Conservation (phyloP, 2,888 invertebrate genomes). For the Caenorhabditis sp. region DNA sequence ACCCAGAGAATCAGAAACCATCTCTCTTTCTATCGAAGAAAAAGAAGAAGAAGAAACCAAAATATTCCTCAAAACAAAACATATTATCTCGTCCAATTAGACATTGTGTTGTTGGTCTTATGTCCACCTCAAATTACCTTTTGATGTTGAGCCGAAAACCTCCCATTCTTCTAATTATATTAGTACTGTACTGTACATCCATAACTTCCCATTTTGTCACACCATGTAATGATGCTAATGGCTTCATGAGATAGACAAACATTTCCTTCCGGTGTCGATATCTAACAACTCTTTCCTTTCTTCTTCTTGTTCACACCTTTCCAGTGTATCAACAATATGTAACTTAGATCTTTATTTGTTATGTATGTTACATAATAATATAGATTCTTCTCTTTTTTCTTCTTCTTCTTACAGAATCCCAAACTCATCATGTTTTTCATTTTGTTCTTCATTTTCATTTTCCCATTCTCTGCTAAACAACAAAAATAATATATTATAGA, state of each 20-base stretch:
- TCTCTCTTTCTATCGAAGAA: no score
- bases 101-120: background rate
- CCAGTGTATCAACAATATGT: slow-evolving; percentile 9
- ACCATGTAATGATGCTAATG: slow-evolving; percentile 27
- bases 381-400: background rate
- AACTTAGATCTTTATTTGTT: background rate
- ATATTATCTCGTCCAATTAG: background rate
- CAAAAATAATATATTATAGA: no score
- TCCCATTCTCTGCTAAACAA: slow-evolving; percentile 1
- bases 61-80: background rate
- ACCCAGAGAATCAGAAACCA: background rate
- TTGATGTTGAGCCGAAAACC: background rate
- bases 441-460: slow-evolving; percentile 14
- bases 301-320: slow-evolving; percentile 13
- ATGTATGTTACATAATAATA: background rate
- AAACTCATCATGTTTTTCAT: background rate
- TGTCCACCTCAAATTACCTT: background rate
- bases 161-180: background rate
- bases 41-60: no score
- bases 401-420: slow-evolving; percentile 4
- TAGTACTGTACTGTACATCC: background rate
- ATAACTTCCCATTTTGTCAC: background rate
- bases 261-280: slow-evolving; percentile 36
- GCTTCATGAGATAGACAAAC: slow-evolving; percentile 31
- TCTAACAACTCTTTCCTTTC: background rate